Evolutionary conservation across 2,797 vertebrate genomes (phyloP).

Genomic region (Hozukius guyotensis): DNA sequence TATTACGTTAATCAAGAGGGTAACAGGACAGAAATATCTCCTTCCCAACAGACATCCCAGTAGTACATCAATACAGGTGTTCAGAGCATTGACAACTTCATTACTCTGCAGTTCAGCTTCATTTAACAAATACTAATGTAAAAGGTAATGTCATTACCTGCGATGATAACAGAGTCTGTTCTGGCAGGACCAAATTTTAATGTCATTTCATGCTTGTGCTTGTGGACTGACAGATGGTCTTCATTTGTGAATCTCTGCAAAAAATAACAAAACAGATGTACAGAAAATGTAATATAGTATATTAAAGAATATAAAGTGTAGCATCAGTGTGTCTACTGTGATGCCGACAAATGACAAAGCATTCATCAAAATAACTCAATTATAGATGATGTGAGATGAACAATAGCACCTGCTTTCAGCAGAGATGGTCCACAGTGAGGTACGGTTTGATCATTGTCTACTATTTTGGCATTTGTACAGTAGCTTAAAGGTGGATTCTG

Average conservation of each 20-base stretch:
- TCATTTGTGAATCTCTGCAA: constrained; percentile 96
- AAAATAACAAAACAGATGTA: not conserved
- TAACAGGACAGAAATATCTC: not conserved
- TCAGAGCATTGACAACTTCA: not conserved
- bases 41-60: not conserved
- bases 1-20: not conserved
- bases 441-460: not conserved
- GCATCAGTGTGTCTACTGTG: not conserved
- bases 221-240: constrained; percentile 98
- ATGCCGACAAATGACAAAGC: not conserved
- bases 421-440: not conserved
- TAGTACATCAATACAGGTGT: not conserved
- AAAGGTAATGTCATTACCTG: constrained; percentile 70
- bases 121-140: not conserved
- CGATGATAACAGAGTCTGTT: constrained; percentile 85
- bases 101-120: not conserved
- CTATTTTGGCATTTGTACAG: not conserved
- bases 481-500: not conserved
- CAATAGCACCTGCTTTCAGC: not conserved
- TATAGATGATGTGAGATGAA: not conserved
- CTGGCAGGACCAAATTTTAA: constrained; percentile 94
- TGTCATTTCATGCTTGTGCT: constrained; percentile 99
- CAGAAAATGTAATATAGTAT: not conserved
- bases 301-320: not conserved
- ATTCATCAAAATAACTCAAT: not conserved